Evolutionary conservation across 2,888 invertebrate species (phyloP), one percentile per base, ranked within the genome.

Genomic region (Meliscaeva auricollis): DNA sequence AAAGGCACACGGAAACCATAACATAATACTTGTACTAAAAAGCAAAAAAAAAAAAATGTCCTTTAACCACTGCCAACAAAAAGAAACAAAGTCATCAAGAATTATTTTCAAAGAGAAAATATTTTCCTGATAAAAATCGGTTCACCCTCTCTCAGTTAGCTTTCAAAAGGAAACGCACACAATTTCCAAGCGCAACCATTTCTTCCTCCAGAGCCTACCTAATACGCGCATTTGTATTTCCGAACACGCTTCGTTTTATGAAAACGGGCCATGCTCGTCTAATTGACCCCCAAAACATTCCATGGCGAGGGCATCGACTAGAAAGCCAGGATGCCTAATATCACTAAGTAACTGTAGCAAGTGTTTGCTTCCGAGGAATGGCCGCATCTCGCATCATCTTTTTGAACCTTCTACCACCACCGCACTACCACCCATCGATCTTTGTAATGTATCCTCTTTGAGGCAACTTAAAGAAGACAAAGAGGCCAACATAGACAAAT

Each of bases 161-260:
- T 26, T 26, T 66, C 46, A 11, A 38, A 26, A 13, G 60, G 41
- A 60, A 60, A 41, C 58, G 35, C 58, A 58, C 20, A 60, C 38
- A 9, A 77, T 77, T 82, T 72, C 77, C 50, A 54, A 68, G 30
- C 64, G 66, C 66, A 68, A 32, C 60, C 73, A 73, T 72, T 73
- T 73, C 78, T 69, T 83, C 78, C 50, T 50, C 78, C 32, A 48
- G 11, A 50, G 66, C 48, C 68, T 78, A 83, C 66, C 68, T 78
- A 83, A 83, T 78, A 62, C 68, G 72, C 73, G 73, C 78, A 83
- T 83, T 83, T 73, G 72, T 83, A 83, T 83, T 83, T 78, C 82
- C 68, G 73, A 78, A 78, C 82, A 83, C 82, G 82, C 73, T 83
- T 73, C 73, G 68, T 46, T 72, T 83, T 83, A 83, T 83, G 73